Conservation (phyloP, 2,113 vertebrate species). For the Drymodes brunneopygia region DNA sequence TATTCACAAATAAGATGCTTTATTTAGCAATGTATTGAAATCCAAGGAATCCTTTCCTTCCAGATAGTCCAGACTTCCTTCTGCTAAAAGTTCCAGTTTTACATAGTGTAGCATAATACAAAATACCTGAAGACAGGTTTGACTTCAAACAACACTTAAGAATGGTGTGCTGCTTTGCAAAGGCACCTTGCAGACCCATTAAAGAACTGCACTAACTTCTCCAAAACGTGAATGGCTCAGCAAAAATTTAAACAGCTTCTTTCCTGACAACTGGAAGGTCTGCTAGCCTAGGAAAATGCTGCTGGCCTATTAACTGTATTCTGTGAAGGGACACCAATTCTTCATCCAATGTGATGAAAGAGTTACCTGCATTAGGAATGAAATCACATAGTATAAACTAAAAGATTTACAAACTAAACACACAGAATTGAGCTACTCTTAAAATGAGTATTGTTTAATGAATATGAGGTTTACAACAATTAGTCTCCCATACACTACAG, state of each 20-base stretch:
- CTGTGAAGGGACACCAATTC: not conserved
- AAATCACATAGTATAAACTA: not conserved
- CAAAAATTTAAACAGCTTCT: not conserved
- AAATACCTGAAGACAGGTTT: not conserved
- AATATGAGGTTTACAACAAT: not conserved
- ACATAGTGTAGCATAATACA: not conserved
- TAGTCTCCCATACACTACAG: not conserved
- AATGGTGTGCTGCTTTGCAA: not conserved
- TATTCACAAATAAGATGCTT: not conserved
- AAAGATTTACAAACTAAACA: not conserved
- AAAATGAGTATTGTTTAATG: not conserved
- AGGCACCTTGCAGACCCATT: not conserved
- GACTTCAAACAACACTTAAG: not conserved
- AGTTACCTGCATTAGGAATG: not conserved
- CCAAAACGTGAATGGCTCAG: not conserved
- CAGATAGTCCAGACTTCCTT: not conserved
- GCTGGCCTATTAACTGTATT: not conserved
- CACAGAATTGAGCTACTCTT: not conserved
- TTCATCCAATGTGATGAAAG: not conserved
- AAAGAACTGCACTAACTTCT: not conserved
- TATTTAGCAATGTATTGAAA: not conserved
- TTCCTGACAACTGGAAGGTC: not conserved
- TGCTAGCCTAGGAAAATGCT: not conserved
- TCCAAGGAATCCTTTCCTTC: not conserved
- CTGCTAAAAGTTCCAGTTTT: not conserved